Evolutionary conservation across 2,888 invertebrate species (phyloP).

Genomic region (Cantharis nigra): DNA sequence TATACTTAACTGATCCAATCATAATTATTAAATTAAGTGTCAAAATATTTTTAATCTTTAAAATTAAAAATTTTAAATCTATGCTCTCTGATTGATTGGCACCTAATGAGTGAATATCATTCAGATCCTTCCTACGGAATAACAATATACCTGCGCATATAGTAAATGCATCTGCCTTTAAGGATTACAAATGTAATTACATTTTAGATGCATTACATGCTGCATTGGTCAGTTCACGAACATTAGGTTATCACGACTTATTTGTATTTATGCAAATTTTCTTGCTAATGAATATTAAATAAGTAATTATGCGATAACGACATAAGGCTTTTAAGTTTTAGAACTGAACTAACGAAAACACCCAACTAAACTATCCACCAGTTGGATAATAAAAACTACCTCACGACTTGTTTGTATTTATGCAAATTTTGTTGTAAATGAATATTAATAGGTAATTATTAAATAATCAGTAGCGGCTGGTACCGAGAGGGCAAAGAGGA

Average conservation of each 20-base stretch:
- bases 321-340: background rate
- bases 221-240: background rate
- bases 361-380: background rate
- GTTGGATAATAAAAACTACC: background rate
- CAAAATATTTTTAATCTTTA: background rate
- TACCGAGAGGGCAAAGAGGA: too few species aligned
- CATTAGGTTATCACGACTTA: background rate
- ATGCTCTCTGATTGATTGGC: background rate
- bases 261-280: background rate
- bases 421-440: too few species aligned
- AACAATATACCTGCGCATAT: background rate
- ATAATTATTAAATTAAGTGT: background rate
- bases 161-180: background rate
- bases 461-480: too few species aligned
- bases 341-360: background rate
- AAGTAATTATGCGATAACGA: background rate
- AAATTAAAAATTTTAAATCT: background rate
- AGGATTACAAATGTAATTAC: too few species aligned
- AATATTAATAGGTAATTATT: too few species aligned
- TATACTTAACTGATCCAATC: background rate
- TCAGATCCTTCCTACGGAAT: background rate
- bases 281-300: background rate
- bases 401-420: too few species aligned
- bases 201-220: background rate
- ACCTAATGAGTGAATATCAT: background rate